A percentile compares a stretch with the other conserved stretches of the same genome.
phyloP scores from a whole-genome alignment of 2,888 invertebrate species.

The Selenia dentaria region DNA sequence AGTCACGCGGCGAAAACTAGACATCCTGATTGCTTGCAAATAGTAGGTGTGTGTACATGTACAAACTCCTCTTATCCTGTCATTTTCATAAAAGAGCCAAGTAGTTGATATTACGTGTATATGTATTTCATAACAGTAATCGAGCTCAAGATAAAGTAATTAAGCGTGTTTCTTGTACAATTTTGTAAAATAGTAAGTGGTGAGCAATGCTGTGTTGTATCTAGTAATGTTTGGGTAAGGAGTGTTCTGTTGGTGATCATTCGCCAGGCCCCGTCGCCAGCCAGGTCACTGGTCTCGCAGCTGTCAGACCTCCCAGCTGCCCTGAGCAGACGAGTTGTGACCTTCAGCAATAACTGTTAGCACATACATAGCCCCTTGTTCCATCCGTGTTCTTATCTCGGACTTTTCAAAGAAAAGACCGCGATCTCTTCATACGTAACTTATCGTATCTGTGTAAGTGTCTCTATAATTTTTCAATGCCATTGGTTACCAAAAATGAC shows the following conservation, averaged over 20 bases:
- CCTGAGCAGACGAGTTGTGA: slow-evolving; percentile 51
- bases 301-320: slow-evolving; percentile 1
- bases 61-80: slow-evolving; percentile 68
- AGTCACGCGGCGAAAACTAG: slow-evolving; percentile 41
- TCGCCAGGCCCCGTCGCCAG: slow-evolving; percentile 36
- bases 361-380: slow-evolving; percentile 52
- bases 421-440: slow-evolving; percentile 73
- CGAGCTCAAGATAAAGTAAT: slow-evolving; percentile 31
- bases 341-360: slow-evolving; percentile 72
- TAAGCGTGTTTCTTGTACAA: slow-evolving; percentile 46
- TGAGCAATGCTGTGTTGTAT: slow-evolving; percentile 49
- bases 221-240: slow-evolving; percentile 42
- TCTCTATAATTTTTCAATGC: slow-evolving; percentile 76
- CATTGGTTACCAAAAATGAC: slow-evolving; percentile 85
- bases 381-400: slow-evolving; percentile 64
- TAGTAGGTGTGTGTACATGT: slow-evolving; percentile 47
- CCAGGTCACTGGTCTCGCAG: slow-evolving; percentile 36
- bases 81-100: slow-evolving; percentile 58
- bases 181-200: slow-evolving; percentile 50
- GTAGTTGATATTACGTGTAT: slow-evolving; percentile 36
- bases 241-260: slow-evolving; percentile 34
- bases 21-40: slow-evolving; percentile 67
- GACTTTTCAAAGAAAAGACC: slow-evolving; percentile 65
- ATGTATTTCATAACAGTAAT: slow-evolving; percentile 32
- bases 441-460: slow-evolving; percentile 67